Base-by-base conservation (phyloP, 2,888 invertebrate genomes). In the Allolobophora icterica region DNA sequence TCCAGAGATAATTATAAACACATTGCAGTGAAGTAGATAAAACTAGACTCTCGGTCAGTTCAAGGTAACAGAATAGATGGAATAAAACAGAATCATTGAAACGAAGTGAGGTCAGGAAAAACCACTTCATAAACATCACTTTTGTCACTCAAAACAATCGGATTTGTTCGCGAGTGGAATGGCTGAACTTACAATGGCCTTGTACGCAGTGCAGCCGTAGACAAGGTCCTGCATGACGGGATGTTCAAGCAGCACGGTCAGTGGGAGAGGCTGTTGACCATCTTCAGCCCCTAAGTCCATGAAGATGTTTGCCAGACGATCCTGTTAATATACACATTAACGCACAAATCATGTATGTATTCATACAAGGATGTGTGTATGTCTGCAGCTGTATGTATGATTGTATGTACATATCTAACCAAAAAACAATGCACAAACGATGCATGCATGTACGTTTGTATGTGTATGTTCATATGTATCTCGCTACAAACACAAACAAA, bases 221-320 rank as follows among this genome's bases (percentile, higher is more conserved):
- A 95, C 92, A 35, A 95, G 93, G 92, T 95, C 95, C 91, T 95
- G 94, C 45, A 95, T 94, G 35, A 94, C 92, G 35, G 95, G 95
- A 92, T 95, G 95, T 92, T 95, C 95, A 40, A 94, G 93, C 24
- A 95, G 94, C 34, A 94, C 92, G 89, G 93, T 93, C 92, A 94
- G 94, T 21, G 93, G 94, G 19, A 94, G 92, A 15, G 94, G 93
- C 24, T 93, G 93, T n/a, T 93, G 91, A 89, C 93, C 93, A 19
- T 21, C 92, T 15, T 94, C 94, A 92, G 93, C 93, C n/a, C 94
- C 94, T 89, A 95, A 92, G 91, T 95, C 95, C 84, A 93, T 93
- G 91, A 94, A 95, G 24, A 95, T 94, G 45, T 93, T 93, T 0
- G 92, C 92, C 91, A 95, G 92, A 42, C 94, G 93, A 91, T 95